Base-by-base conservation (phyloP, 2,797 vertebrate genomes). In the Xiphorhynchus erythropygius region DNA sequence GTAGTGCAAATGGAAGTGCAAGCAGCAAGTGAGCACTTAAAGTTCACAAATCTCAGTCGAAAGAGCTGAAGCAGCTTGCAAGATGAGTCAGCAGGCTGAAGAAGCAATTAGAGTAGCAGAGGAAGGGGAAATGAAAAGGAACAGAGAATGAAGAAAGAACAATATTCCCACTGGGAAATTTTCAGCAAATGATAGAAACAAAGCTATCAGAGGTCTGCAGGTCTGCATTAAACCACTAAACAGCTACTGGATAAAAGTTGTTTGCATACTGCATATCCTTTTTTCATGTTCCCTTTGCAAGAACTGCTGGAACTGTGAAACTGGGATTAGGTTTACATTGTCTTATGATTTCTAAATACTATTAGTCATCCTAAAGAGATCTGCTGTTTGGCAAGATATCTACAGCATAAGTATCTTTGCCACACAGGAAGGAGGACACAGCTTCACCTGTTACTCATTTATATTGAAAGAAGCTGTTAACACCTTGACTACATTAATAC, bases 81-180 rank as follows among this genome's bases (percentile, higher is more conserved):
- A 57, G 47, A 77, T 69, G 74, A 96, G 81, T 86, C 92, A 95
- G 87, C 57, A 82, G 81, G 55, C 50, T 89, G 68, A 35, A 55
- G 23, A 73, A 27, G 52, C 76, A 93, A 87, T 82, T n/a, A 81
- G n/a, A 90, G 41, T 17, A 86, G 73, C 76, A 89, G 60, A 91
- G 68, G 65, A 71, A 89, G 35, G 42, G 65, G 56, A 93, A 91
- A 92, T 35, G 41, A 30, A 77, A 88, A 82, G 74, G 67, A 87
- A 84, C 15, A 64, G 47, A 81, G 50, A 85, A 70, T n/a, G 78
- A 93, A 86, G 65, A 78, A 91, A 85, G 23, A 91, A 90, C 30
- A 88, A 41, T 59, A 76, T 88, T 89, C 84, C 67, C 47, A 59
- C 18, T 78, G 68, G 70, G 91, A 93, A 83, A 84, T 30, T 56